These are phyloP conservation scores for Platygyra sinensis DNA, from an alignment of 64 coral and sea anemone genomes.

Conservation along the genomic window DNA sequence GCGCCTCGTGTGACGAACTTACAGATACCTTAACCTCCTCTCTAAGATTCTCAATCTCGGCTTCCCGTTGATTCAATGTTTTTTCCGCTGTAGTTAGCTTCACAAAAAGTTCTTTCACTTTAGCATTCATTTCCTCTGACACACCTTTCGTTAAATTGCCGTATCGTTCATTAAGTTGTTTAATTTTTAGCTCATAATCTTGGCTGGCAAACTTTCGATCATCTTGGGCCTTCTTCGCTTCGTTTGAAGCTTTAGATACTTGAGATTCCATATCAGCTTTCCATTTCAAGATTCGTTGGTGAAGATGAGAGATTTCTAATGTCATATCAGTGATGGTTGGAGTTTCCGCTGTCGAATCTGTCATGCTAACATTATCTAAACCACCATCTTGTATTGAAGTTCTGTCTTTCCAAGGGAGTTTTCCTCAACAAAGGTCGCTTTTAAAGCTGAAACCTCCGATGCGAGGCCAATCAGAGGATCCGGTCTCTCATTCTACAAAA, in stretches of 20 bases:
- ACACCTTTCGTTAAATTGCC: constrained; percentile 50
- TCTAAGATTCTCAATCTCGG: constrained; percentile 65
- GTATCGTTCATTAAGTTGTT: constrained; percentile 84
- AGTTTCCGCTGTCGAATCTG: constrained; percentile 52
- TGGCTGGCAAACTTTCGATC: constrained; percentile 75
- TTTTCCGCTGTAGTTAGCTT: constrained; percentile 65
- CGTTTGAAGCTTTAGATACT: constrained; percentile 21
- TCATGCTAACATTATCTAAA: constrained; percentile 58
- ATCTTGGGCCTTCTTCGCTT: constrained; percentile 68
- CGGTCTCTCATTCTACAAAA: constrained; percentile 79
- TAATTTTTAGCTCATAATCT: constrained; percentile 81
- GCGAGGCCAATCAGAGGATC: constrained; percentile 76
- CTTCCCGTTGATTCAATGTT: constrained; percentile 71
- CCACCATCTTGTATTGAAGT: background rate
- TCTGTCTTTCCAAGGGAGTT: constrained; percentile 9
- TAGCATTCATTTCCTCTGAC: constrained; percentile 61
- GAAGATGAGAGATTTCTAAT: constrained; percentile 72
- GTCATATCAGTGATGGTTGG: constrained; percentile 82
- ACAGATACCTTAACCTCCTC: constrained; percentile 65
- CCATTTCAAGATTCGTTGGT: constrained; percentile 83
- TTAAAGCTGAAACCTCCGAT: constrained; percentile 64
- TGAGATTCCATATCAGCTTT: constrained; percentile 60
- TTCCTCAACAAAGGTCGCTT: constrained; percentile 60
- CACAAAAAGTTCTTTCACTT: constrained; percentile 56
- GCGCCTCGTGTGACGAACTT: constrained; percentile 62